These are phyloP conservation scores for Malurus elegans DNA, from an alignment of 2,113 vertebrate species.

Conservation along the genomic window DNA sequence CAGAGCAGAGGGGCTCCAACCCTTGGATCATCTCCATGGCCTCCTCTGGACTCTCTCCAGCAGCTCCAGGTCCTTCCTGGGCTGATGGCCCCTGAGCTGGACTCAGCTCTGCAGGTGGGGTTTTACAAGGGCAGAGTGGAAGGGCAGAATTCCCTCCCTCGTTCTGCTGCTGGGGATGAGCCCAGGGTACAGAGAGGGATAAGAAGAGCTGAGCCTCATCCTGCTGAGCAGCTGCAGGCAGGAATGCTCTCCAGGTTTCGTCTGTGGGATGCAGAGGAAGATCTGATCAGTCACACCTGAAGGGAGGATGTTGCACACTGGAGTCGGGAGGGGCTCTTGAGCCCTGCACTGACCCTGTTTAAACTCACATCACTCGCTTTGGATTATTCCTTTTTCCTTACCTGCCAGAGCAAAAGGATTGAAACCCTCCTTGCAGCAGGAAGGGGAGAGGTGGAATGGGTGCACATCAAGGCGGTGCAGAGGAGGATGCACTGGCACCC, in stretches of 20 bases:
- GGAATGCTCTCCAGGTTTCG: not conserved
- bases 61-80: not conserved
- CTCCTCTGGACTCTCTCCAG: not conserved
- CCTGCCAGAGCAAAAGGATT: not conserved
- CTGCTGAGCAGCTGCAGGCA: not conserved
- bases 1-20: not conserved
- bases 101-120: not conserved
- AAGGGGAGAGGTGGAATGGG: not conserved
- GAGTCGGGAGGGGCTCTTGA: not conserved
- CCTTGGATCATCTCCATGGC: not conserved
- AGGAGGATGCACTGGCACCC: not conserved
- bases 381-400: not conserved
- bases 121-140: not conserved
- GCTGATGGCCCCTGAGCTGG: not conserved
- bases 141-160: not conserved
- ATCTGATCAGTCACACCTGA: not conserved
- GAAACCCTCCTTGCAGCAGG: fast-evolving
- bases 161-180: not conserved
- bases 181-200: not conserved
- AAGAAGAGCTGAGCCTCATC: not conserved
- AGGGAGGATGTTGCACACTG: fast-evolving
- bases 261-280: not conserved
- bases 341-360: not conserved
- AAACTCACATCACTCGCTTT: not conserved
- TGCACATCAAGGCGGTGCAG: fast-evolving